phyloP scores from a whole-genome alignment of 2,888 invertebrate genomes.

The Acanthoscelides obtectus region DNA sequence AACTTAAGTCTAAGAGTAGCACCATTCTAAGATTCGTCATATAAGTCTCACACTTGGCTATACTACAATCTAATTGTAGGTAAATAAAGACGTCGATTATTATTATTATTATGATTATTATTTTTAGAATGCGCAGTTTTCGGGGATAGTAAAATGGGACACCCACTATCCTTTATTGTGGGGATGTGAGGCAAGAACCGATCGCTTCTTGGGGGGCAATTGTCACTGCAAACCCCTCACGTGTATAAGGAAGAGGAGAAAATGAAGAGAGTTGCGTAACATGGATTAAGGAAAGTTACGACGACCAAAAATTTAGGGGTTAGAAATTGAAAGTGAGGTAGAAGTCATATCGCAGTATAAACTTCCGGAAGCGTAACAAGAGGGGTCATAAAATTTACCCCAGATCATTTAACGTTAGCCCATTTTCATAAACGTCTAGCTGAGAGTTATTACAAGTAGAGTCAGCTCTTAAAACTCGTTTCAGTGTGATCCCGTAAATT shows the following conservation, averaged over 20 bases:
- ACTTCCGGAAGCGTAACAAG: constrained; percentile 5
- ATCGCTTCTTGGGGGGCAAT: no score
- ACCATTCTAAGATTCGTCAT: no score
- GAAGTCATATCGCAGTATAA: not conserved
- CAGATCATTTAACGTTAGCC: constrained; percentile 17
- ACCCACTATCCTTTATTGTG: no score
- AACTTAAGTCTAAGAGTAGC: no score
- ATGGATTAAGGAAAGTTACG: not conserved
- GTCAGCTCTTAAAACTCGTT: constrained; percentile 3
- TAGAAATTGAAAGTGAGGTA: not conserved
- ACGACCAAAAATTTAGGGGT: not conserved
- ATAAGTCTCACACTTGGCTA: no score
- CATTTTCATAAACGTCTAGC: constrained; percentile 19
- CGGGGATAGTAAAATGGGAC: no score
- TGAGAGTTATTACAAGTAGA: constrained; percentile 9
- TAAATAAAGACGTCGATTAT: no score
- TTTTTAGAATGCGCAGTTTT: no score
- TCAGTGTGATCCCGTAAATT: constrained; percentile 9
- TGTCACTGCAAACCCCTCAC: not conserved
- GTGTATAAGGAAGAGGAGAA: not conserved
- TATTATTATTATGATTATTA: no score
- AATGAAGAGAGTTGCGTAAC: not conserved
- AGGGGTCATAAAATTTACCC: constrained; percentile 15
- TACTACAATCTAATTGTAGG: no score
- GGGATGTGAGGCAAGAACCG: no score